Base-by-base conservation (phyloP, 1,140 invertebrate genomes). In the Eurosta solidaginis region DNA sequence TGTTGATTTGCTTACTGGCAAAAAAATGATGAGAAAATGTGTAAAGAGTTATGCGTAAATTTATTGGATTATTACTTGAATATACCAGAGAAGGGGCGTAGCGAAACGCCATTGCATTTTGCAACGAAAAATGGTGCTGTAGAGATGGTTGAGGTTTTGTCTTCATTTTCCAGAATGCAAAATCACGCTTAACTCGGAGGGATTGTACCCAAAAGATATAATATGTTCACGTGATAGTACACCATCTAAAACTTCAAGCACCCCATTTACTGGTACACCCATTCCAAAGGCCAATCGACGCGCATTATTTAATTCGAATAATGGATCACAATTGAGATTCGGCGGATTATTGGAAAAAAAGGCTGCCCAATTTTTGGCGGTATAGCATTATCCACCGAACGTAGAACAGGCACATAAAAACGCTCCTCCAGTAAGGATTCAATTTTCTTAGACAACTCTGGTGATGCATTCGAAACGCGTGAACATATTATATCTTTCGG, bases 81-180 rank as follows among this genome's bases (percentile, higher is more conserved):
- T 88, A 97, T 95, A 45, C 96, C 96, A 0, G 96, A 98, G 83
- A 97, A 97, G 89, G 93, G 91, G 14, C 91, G 95, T 59, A 94
- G 96, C 88, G 96, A 98, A 85, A 97, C 96, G 0, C 96, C 96
- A 0, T 88, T 98, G 12, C 97, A 98, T 89, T 96, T 98, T 90
- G 96, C 96, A 17, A 91, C 92, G 3, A 98, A 97, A 89, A 94
- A 93, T 89, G 96, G 96, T 1, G 91, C 91, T 22, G 89, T 92
- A n/a, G 92, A 93, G 44, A 92, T 94, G 47, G 94, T 96, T 3
- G 91, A 93, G 83, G 88, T 96, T 45, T 89, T 98, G 6, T 91
- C 94, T 0, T 92, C 93, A 0, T 96, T 95, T n/a, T 90, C 91
- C 94, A 6, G 91, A 94, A 84, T 96, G 94, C 88, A 91, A 91